These are phyloP conservation scores for Notothenia coriiceps DNA, from an alignment of 2,113 vertebrate genomes.

Conservation along the genomic window DNA sequence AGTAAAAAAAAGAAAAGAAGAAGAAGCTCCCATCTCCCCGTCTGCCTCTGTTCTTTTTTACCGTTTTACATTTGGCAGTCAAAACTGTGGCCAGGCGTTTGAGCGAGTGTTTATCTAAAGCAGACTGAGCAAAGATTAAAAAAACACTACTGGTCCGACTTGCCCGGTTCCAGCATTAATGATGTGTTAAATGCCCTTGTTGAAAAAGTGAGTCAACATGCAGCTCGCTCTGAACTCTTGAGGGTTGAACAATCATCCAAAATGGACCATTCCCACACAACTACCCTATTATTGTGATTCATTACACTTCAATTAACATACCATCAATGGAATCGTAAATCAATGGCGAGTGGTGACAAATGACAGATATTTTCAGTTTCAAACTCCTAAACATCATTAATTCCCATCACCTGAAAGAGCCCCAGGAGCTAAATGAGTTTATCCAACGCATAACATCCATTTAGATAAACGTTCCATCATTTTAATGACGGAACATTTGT, in stretches of 20 bases:
- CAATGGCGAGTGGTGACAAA: slow-evolving; percentile 83
- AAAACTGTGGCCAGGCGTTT: slow-evolving; percentile 80
- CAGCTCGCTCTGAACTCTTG: slow-evolving; percentile 65
- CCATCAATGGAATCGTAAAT: slow-evolving; percentile 82
- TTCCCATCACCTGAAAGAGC: slow-evolving; percentile 85
- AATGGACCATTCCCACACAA: slow-evolving; percentile 70
- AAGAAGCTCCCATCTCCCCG: slow-evolving; percentile 8
- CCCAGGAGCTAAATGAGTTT: slow-evolving; percentile 85
- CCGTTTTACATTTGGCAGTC: slow-evolving; percentile 89
- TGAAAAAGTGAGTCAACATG: slow-evolving; percentile 70
- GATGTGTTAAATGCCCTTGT: slow-evolving; percentile 71
- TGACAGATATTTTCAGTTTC: slow-evolving; percentile 84
- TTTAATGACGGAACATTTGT: slow-evolving; percentile 77
- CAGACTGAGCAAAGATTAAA: slow-evolving; percentile 63
- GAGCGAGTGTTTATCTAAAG: slow-evolving; percentile 75
- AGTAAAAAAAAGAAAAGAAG: slow-evolving; percentile 3
- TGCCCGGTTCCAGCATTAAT: slow-evolving; percentile 67
- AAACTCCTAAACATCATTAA: slow-evolving; percentile 87
- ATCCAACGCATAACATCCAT: slow-evolving; percentile 83
- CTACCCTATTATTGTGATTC: slow-evolving; percentile 76
- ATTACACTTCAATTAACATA: slow-evolving; percentile 84
- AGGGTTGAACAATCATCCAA: slow-evolving; percentile 64
- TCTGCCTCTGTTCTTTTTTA: slow-evolving; percentile 56
- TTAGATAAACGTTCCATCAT: slow-evolving; percentile 84
- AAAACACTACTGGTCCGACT: slow-evolving; percentile 36